Conservation (phyloP, 2,888 invertebrate genomes). For the Amphipyra tragopoginis region DNA sequence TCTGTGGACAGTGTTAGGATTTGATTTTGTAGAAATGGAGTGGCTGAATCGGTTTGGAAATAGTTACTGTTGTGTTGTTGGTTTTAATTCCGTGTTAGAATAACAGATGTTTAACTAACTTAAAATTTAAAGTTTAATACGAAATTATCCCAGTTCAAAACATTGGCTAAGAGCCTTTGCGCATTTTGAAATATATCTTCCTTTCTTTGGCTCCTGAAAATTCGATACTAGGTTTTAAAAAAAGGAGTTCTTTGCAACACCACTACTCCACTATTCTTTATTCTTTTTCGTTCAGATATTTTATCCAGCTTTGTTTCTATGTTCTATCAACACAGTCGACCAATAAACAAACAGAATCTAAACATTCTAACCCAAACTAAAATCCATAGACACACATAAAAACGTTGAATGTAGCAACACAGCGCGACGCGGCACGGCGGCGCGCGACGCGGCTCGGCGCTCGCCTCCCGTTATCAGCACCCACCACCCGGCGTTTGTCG, state of each 20-base stretch:
- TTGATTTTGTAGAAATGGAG: constrained; percentile 6
- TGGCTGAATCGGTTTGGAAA: neutral
- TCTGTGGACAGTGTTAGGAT: neutral
- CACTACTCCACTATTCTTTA: neutral
- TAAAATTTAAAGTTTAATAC: no score
- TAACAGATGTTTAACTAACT: no score
- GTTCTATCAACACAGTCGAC: neutral
- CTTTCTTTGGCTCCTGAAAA: no score
- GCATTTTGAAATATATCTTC: no score
- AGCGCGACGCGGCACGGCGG: constrained; percentile 44
- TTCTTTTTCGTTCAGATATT: neutral
- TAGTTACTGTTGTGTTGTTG: no score
- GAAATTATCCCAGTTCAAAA: no score
- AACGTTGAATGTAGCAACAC: constrained; percentile 51
- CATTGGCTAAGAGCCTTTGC: no score
- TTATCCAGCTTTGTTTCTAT: neutral
- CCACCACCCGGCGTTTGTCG: constrained; percentile 70
- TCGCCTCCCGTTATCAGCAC: constrained; percentile 65
- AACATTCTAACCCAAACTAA: constrained; percentile 45
- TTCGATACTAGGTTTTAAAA: no score
- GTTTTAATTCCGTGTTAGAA: no score
- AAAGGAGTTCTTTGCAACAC: no score
- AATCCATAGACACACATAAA: constrained; percentile 53
- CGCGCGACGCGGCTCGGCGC: constrained; percentile 52
- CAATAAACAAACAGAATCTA: constrained; percentile 35